Conservation (phyloP, 2,888 invertebrate genomes). For the Clepsis dumicolana region DNA sequence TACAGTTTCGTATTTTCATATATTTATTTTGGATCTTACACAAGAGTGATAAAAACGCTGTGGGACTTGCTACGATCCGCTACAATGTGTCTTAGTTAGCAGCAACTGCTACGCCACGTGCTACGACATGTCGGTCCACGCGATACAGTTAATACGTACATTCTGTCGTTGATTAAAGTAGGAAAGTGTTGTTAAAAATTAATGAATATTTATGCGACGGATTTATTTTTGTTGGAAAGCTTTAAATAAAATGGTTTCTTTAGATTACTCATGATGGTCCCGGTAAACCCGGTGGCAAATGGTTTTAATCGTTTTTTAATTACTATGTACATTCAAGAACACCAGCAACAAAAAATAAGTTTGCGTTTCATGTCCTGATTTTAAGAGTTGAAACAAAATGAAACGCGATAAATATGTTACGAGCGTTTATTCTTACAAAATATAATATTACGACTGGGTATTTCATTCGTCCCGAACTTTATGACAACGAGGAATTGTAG, state of each 20-base stretch:
- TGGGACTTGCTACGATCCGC: background rate
- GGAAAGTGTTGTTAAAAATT: no score
- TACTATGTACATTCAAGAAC: no score
- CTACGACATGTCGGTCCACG: background rate
- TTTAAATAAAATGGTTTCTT: no score
- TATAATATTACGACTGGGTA: constrained; percentile 39
- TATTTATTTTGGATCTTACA: no score
- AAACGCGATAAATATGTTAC: constrained; percentile 38
- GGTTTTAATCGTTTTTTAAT: no score
- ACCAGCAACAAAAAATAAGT: background rate
- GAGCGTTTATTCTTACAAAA: constrained; percentile 40
- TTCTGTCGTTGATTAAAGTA: no score
- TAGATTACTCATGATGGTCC: no score
- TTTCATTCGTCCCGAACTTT: constrained; percentile 41
- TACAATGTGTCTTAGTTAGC: background rate
- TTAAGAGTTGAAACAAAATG: constrained; percentile 22
- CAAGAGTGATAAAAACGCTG: no score
- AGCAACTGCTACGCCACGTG: background rate
- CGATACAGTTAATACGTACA: background rate
- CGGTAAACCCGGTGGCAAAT: no score
- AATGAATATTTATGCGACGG: no score
- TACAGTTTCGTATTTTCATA: no score
- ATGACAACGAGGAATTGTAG: constrained; percentile 42
- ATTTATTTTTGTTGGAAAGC: no score
- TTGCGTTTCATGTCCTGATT: background rate